Percentiles rank a stretch among this genome's conserved stretches.
Conservation (phyloP, 1,140 invertebrate genomes). For the Pseudomyrmex sp. region DNA sequence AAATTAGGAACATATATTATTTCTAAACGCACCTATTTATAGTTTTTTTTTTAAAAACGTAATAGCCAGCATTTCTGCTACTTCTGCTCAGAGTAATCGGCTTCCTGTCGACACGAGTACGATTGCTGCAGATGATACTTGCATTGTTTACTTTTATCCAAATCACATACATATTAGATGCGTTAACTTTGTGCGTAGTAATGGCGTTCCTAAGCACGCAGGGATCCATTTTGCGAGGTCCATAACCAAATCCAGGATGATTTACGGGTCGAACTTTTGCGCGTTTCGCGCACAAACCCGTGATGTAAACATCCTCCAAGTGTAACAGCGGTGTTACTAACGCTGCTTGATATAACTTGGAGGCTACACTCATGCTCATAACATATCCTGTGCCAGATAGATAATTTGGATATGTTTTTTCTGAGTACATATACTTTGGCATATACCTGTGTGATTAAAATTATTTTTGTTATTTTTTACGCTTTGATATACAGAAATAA, state of each 20-base stretch:
- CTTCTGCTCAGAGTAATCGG: constrained; percentile 67
- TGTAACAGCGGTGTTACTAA: constrained; percentile 90
- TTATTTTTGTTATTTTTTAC: background rate
- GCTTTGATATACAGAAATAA: background rate
- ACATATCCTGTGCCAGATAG: constrained; percentile 94
- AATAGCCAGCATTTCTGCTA: constrained; percentile 76
- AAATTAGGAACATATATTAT: constrained; percentile 6
- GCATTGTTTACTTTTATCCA: constrained; percentile 80
- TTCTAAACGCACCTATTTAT: constrained; percentile 73
- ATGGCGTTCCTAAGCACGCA: constrained; percentile 82
- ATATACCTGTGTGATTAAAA: constrained; percentile 87
- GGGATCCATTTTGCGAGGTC: constrained; percentile 83
- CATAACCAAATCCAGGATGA: constrained; percentile 88
- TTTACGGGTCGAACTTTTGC: constrained; percentile 85
- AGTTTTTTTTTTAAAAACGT: constrained; percentile 67
- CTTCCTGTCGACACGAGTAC: constrained; percentile 66
- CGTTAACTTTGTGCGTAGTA: constrained; percentile 81
- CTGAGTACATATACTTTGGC: constrained; percentile 92
- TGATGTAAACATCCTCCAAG: constrained; percentile 95
- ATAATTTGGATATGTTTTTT: constrained; percentile 92
- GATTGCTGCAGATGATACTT: constrained; percentile 72
- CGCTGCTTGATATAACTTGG: constrained; percentile 89
- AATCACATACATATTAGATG: constrained; percentile 78
- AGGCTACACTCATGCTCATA: constrained; percentile 90
- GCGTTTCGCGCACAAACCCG: constrained; percentile 87